Conservation (phyloP, 2,113 vertebrate genomes). For the Vireo altiloquus region DNA sequence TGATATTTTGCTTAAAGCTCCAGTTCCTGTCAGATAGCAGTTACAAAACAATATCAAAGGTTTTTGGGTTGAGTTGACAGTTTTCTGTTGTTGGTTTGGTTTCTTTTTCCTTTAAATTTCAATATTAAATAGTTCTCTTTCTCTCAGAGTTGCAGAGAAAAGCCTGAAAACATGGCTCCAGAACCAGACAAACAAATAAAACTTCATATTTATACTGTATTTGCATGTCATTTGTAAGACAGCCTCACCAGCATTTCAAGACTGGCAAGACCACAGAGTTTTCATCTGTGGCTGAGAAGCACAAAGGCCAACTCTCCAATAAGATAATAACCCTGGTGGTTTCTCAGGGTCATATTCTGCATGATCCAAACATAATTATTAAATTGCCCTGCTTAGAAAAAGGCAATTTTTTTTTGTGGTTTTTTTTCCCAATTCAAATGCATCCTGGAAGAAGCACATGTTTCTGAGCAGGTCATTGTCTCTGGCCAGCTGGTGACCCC, state of each 20-base stretch:
- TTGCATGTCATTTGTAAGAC: slow-evolving; percentile 13
- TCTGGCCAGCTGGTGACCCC: fast-evolving
- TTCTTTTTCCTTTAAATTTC: background rate
- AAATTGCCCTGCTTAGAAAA: background rate
- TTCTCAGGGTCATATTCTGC: background rate
- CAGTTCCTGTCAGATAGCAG: background rate
- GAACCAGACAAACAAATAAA: slow-evolving; percentile 17
- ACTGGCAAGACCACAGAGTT: background rate
- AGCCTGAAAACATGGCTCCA: background rate
- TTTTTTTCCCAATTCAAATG: background rate
- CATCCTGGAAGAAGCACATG: background rate
- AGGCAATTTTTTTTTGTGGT: too few relatives aligned
- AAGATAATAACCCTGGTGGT: background rate
- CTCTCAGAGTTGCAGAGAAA: background rate
- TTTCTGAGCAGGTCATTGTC: background rate
- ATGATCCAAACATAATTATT: background rate
- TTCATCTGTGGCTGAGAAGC: background rate
- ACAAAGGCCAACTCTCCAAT: background rate
- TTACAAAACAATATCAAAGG: slow-evolving; percentile 11
- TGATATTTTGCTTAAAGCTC: background rate
- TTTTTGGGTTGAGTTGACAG: background rate
- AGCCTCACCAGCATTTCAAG: background rate
- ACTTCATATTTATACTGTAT: background rate
- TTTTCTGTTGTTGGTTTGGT: background rate
- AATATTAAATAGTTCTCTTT: background rate